Percentiles rank a stretch among this genome's conserved stretches.
phyloP scores from a whole-genome alignment of 92 coral and sea anemone species.

The Siderastrea siderea region DNA sequence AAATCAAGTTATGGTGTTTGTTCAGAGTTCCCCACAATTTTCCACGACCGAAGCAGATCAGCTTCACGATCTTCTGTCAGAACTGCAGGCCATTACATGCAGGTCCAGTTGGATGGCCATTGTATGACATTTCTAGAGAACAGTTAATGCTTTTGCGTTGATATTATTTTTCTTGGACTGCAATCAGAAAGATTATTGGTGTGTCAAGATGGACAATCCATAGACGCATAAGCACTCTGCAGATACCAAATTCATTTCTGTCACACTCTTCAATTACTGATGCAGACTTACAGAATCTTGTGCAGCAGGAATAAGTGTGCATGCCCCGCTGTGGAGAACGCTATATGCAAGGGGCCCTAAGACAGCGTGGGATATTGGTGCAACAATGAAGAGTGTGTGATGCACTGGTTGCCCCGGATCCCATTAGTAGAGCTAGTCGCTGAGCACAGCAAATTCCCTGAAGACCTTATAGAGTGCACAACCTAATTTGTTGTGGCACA shows the following conservation, averaged over 20 bases:
- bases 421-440: not conserved
- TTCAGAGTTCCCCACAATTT: not conserved
- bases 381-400: slow-evolving; percentile 14
- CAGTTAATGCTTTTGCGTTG: too few species aligned
- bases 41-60: not conserved
- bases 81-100: not conserved
- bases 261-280: not conserved
- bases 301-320: not conserved
- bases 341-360: slow-evolving; percentile 9
- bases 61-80: too few species aligned
- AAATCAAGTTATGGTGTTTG: not conserved
- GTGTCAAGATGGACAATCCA: too few species aligned
- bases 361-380: not conserved
- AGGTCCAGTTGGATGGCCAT: too few species aligned
- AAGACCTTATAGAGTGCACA: not conserved
- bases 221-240: too few species aligned
- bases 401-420: not conserved
- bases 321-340: slow-evolving; percentile 14
- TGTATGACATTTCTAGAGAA: too few species aligned
- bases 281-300: not conserved
- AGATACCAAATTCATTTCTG: too few species aligned
- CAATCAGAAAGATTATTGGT: too few species aligned
- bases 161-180: not conserved
- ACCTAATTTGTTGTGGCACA: slow-evolving; percentile 18
- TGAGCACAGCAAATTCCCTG: slow-evolving; percentile 13